Conservation (phyloP, 2,113 vertebrate species). For the Nibea albiflora region DNA sequence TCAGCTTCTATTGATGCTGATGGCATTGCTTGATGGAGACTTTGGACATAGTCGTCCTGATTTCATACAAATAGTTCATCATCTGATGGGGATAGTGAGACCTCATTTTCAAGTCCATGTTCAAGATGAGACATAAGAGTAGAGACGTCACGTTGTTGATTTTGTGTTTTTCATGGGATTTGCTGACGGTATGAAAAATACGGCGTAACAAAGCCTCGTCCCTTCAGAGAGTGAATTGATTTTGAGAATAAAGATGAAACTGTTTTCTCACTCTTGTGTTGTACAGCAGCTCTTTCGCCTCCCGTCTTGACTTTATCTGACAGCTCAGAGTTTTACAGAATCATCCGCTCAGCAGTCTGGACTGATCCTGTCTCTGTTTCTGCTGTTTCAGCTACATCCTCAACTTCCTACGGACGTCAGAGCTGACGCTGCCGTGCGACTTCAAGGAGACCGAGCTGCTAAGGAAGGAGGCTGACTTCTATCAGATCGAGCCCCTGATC, state of each 20-base stretch:
- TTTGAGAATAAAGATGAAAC: background rate
- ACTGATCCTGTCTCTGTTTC: conserved; percentile 10
- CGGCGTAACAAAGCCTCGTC: background rate
- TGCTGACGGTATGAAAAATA: background rate
- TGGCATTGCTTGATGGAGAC: no score
- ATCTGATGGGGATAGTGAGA: no score
- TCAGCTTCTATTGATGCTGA: no score
- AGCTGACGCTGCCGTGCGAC: conserved; percentile 90
- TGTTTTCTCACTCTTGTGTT: background rate
- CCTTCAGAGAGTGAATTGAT: background rate
- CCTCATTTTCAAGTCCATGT: no score
- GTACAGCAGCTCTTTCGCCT: background rate
- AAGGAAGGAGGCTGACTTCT: conserved; percentile 92
- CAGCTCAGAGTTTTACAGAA: conserved; percentile 4
- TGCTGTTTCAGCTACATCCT: conserved; percentile 85
- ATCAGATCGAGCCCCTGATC: conserved; percentile 93
- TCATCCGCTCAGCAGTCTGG: conserved; percentile 5
- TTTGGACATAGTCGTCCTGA: no score
- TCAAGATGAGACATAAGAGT: no score
- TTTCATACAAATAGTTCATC: no score
- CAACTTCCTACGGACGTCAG: conserved; percentile 93
- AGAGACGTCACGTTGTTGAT: background rate
- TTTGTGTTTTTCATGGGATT: background rate
- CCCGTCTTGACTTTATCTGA: background rate
- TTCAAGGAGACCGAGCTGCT: conserved; percentile 92